Evolutionary conservation across 1,140 invertebrate species (phyloP).

Genomic region (Radopholus similis): DNA sequence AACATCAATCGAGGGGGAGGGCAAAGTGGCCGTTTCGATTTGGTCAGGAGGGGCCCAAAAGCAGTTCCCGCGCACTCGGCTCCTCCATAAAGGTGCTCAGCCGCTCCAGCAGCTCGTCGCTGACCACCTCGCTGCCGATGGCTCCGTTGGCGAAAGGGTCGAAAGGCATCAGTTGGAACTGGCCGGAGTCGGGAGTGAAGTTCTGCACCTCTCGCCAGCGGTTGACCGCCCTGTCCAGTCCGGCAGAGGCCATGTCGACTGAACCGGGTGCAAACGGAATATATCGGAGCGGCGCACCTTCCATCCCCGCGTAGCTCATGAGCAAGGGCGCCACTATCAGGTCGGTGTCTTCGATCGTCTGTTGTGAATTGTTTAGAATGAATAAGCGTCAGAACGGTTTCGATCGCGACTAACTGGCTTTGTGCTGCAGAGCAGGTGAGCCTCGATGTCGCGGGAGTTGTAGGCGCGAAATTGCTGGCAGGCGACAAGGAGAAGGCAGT

Average conservation of each 20-base stretch:
- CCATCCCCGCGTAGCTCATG: slow-evolving; percentile 11
- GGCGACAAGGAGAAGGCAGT: slow-evolving; percentile 13
- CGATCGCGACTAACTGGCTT: background rate
- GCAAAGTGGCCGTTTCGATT: too few species aligned
- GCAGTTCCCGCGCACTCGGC: background rate
- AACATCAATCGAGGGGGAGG: too few species aligned
- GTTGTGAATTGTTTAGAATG: background rate
- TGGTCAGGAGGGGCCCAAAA: background rate
- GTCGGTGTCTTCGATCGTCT: slow-evolving; percentile 14
- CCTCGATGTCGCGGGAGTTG: slow-evolving; percentile 5
- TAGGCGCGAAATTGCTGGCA: slow-evolving; percentile 13
- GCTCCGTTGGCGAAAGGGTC: slow-evolving; percentile 15
- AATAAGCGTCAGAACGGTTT: background rate
- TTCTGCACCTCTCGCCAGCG: slow-evolving; percentile 12
- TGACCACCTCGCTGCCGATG: slow-evolving; percentile 13
- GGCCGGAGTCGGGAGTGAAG: slow-evolving; percentile 3
- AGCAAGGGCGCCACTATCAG: slow-evolving; percentile 12
- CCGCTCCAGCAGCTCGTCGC: slow-evolving; percentile 15
- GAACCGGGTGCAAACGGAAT: background rate
- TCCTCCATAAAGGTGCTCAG: slow-evolving; percentile 16
- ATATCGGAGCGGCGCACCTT: background rate
- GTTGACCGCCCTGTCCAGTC: slow-evolving; percentile 2
- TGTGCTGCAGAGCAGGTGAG: slow-evolving; percentile 7
- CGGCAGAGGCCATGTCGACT: slow-evolving; percentile 8
- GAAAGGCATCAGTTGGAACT: slow-evolving; percentile 12